Base-by-base conservation (phyloP, 2,797 vertebrate genomes). In the Melanotaenia parkinsoni region DNA sequence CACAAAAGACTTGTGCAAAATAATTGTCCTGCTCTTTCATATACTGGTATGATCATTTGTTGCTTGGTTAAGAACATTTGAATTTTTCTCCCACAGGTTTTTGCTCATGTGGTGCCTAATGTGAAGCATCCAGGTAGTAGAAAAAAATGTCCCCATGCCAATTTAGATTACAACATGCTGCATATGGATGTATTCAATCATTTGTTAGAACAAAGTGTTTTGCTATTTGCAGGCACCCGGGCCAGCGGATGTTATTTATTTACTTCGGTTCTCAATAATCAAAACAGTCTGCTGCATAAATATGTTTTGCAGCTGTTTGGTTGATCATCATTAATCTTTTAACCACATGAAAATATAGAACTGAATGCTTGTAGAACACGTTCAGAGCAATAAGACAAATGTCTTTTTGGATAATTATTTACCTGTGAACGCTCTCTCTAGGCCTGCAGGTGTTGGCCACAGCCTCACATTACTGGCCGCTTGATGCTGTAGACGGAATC, bases 381-480 rank as follows among this genome's bases (percentile, higher is more conserved):
- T 66, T 59, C 61, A 69, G 38, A 77, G 38, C 66, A 69, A 80
- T 70, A 51, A 63, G 53, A 67, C 67, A 58, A 84, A 80, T 69
- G 18, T 72, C 51, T 38, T 73, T 70, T 28, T 83, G 76, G 70
- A 84, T 68, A 1, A 58, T 77, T 81, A 72, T 89, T 86, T 77
- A 89, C 72, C 57, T 71, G 7, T 80, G 63, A 88, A 75, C 76
- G 93, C 78, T 84, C 63, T 84, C 73, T 83, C 33, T 88, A 99
- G 98, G 97, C 62, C 96, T 98, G 88, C 89, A 94, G 80, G 95
- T 99, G 87, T 89, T 99, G 59, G 95, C 94, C 13, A 96, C 95
- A 0, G 97, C 97, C 50, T 97, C 98, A 61, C 97, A 99, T 82
- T 99, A 99, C 72, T 99, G 98, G 98, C 97, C 97, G 0, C 61